These are phyloP conservation scores for Elephantulus edwardii DNA, from an alignment of 2,113 vertebrate genomes.

Conservation along the genomic window DNA sequence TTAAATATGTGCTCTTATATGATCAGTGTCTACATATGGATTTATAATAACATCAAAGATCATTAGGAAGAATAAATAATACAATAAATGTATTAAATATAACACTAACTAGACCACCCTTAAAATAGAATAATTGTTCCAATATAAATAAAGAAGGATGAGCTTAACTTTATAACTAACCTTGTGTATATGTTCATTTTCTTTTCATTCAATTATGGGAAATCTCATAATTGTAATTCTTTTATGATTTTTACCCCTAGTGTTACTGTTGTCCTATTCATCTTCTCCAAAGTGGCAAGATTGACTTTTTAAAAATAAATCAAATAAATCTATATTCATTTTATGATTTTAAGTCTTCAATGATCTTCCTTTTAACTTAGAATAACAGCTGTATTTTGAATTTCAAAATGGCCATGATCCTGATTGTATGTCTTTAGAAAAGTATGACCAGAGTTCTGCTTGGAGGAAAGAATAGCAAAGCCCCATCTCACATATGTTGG, in stretches of 20 bases:
- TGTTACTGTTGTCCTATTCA: background rate
- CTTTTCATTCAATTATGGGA: background rate
- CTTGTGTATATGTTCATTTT: background rate
- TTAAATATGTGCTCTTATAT: background rate
- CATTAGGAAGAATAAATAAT: background rate
- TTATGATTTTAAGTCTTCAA: background rate
- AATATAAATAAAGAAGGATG: background rate
- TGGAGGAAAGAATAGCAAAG: too few species aligned
- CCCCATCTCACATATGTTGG: too few species aligned
- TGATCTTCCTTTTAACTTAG: background rate
- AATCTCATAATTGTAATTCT: background rate
- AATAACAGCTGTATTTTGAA: background rate
- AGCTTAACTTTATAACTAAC: background rate
- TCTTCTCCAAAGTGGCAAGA: background rate
- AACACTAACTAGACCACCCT: too few species aligned
- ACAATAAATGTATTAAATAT: background rate
- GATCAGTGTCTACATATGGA: background rate
- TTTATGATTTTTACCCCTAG: background rate
- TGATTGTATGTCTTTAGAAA: accelerated
- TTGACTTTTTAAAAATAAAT: background rate
- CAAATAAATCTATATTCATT: background rate
- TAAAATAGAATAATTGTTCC: background rate
- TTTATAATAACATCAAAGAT: background rate
- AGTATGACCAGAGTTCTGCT: too few species aligned
- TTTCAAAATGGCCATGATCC: background rate